A percentile compares a stretch with the other conserved stretches of the same genome.
Evolutionary conservation across 1,140 invertebrate species (phyloP).

Genomic region (Drosophila oshimai): DNA sequence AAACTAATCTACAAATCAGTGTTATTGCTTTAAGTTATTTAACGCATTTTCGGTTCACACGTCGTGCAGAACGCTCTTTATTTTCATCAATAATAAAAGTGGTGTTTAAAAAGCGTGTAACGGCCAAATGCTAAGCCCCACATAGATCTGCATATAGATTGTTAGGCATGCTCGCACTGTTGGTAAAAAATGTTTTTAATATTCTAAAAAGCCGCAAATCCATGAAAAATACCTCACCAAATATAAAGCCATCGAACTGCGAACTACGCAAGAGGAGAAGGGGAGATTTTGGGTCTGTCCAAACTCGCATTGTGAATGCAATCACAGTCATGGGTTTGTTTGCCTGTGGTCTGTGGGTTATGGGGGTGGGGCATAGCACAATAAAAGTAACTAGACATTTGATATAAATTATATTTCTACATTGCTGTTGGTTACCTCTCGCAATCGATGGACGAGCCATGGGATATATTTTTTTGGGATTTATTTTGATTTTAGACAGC

Average conservation of each 20-base stretch:
- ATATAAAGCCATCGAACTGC: conserved; percentile 23
- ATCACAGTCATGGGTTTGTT: conserved; percentile 56
- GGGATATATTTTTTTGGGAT: conserved; percentile 34
- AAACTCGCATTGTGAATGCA: conserved; percentile 60
- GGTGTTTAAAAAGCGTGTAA: conserved; percentile 75
- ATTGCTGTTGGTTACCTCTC: conserved; percentile 55
- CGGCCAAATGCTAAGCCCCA: conserved; percentile 43
- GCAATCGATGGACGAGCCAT: conserved; percentile 28
- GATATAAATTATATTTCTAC: conserved; percentile 75
- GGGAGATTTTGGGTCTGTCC: conserved; percentile 18
- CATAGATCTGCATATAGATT: conserved; percentile 1
- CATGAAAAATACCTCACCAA: conserved; percentile 53
- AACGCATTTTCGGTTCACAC: conserved; percentile 28
- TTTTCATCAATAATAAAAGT: conserved; percentile 69
- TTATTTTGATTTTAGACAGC: conserved; percentile 70
- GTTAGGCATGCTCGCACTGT: background rate
- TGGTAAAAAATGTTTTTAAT: conserved; percentile 70
- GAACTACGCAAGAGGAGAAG: conserved; percentile 5
- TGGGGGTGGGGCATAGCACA: background rate
- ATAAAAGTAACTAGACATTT: conserved; percentile 58
- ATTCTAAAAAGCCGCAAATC: conserved; percentile 80
- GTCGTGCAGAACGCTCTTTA: conserved; percentile 35
- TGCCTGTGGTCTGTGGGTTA: conserved; percentile 12
- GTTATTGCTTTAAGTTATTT: conserved; percentile 38
- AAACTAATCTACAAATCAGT: conserved; percentile 15